Conservation (phyloP, 2,113 vertebrate species). For the Festucalex cinctus region DNA sequence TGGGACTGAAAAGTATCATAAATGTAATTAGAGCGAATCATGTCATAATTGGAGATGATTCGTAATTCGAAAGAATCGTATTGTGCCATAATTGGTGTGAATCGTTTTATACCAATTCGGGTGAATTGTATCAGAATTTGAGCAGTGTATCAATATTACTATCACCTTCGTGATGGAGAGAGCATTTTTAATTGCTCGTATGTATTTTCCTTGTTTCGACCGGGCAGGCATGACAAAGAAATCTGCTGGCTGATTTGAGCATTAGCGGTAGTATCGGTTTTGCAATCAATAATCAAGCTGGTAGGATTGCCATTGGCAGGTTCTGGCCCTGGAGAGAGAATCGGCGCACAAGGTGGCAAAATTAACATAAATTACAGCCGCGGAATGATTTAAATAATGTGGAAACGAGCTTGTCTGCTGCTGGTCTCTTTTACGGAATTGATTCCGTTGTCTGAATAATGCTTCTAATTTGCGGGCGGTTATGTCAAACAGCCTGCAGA, state of each 20-base stretch:
- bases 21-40: no score
- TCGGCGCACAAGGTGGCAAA: constrained; percentile 41
- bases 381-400: constrained; percentile 49
- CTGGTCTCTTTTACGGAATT: neutral
- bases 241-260: constrained; percentile 33
- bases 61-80: no score
- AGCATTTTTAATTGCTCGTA: constrained; percentile 27
- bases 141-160: neutral
- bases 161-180: constrained; percentile 14
- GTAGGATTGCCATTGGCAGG: constrained; percentile 35
- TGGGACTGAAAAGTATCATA: no score
- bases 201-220: neutral
- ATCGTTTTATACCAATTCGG: no score
- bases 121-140: no score
- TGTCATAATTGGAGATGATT: no score
- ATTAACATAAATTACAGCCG: constrained; percentile 61
- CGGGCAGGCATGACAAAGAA: constrained; percentile 16
- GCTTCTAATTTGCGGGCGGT: constrained; percentile 6
- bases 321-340: constrained; percentile 36
- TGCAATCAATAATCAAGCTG: constrained; percentile 43
- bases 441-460: constrained; percentile 18
- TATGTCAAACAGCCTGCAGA: neutral
- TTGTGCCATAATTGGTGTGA: no score
- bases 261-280: constrained; percentile 35
- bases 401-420: constrained; percentile 22